phyloP scores from a whole-genome alignment of 2,888 invertebrate species.

The Choristoneura rosaceana region DNA sequence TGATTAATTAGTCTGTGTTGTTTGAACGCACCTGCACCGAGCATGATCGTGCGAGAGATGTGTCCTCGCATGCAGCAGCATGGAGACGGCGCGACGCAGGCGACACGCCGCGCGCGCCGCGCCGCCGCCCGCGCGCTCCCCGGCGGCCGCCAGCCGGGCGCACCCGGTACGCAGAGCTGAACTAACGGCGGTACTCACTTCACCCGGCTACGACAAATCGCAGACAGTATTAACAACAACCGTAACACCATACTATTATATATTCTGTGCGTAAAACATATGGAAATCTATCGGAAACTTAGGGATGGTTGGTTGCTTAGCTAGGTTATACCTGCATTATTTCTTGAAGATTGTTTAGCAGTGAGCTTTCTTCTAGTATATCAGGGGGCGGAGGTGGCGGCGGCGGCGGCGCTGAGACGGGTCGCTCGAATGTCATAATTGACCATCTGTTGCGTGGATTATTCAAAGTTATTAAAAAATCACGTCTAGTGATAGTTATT shows the following conservation, averaged over 20 bases:
- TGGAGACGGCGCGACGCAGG: conserved; percentile 68
- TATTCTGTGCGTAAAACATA: no score
- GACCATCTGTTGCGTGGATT: conserved; percentile 90
- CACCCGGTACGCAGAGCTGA: conserved; percentile 69
- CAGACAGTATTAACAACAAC: background rate
- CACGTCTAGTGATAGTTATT: no score
- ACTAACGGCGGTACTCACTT: conserved; percentile 60
- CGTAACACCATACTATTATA: no score
- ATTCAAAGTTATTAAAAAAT: background rate
- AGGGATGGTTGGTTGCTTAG: background rate
- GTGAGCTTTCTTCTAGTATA: conserved; percentile 84
- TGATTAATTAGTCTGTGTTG: background rate
- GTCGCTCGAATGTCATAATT: conserved; percentile 96
- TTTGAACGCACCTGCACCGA: conserved; percentile 68
- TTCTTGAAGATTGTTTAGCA: conserved; percentile 92
- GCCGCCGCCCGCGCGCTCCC: conserved; percentile 74
- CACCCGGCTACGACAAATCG: conserved; percentile 59
- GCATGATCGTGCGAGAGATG: conserved; percentile 78
- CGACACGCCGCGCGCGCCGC: conserved; percentile 77
- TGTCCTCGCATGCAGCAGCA: conserved; percentile 73
- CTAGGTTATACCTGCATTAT: conserved; percentile 87
- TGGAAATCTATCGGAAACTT: no score
- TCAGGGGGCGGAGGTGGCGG: conserved; percentile 84
- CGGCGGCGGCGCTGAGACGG: conserved; percentile 86
- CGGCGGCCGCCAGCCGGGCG: conserved; percentile 65